Evolutionary conservation across 2,113 vertebrate species (phyloP), one percentile per base, ranked within the genome.

Genomic region (Sinosuthora webbiana): DNA sequence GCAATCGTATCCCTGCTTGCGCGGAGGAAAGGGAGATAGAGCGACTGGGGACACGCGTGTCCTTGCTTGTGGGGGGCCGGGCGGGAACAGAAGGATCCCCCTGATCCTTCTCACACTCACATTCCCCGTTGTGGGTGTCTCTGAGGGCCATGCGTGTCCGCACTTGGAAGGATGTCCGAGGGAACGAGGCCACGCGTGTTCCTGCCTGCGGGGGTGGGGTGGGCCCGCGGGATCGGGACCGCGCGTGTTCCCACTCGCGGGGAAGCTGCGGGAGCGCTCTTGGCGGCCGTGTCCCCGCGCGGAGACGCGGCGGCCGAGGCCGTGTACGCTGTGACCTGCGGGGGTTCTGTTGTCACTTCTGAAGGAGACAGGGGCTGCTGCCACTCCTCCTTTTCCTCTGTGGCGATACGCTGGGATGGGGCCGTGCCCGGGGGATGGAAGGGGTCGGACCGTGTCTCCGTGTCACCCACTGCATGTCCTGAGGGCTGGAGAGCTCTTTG

Each of bases 401-500:
- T 10, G 16, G 35, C 25, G 13, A 5, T 25, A 1, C 8, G 15
- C 0, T 3, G 79, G 10, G 39, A 39, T 7, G 42, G 47, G 37
- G 21, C 14, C 8, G 8, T 8, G 50, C 3, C 4, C 5, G 12
- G 22, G 33, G 10, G 1, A 9, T 23, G 24, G 77, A 47, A 62
- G 24, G 11, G 22, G 8, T 37, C 9, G 14, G 83, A n/a, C 9
- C 9, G 0, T 13, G 0, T 1, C 25, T 21, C 17, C 15, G 0
- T 8, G 60, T 82, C 55, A 4, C 68, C 9, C 50, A 1, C 63
- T 9, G 57, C 41, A 2, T 31, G 11, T 13, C 7, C 8, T 3
- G 44, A 35, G 64, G 15, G 15, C 45, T 42, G 27, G 8, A 9
- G 10, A 5, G 22, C 19, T 25, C 20, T 2, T 24, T 24, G 30